These are phyloP conservation scores for Psilopogon haemacephalus DNA, from an alignment of 2,113 vertebrate genomes.

Conservation along the genomic window DNA sequence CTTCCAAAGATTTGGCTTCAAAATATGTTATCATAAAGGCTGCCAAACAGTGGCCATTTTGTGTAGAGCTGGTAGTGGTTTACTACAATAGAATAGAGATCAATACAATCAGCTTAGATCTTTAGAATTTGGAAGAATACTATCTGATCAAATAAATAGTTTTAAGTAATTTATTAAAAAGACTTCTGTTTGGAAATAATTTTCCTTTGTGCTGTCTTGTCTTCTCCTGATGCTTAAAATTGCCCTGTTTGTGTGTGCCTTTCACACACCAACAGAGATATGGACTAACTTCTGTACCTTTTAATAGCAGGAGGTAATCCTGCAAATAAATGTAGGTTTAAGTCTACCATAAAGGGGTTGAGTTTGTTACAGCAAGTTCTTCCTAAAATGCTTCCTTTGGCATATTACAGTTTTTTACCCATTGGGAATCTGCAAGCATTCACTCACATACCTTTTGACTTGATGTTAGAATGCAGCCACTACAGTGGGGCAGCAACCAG, in stretches of 20 bases:
- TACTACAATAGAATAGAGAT: background rate
- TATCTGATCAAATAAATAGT: background rate
- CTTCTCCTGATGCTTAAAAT: background rate
- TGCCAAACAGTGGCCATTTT: background rate
- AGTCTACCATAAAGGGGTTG: background rate
- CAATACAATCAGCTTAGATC: background rate
- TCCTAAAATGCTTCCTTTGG: background rate
- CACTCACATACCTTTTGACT: background rate
- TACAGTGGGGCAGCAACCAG: background rate
- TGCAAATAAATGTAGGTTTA: background rate
- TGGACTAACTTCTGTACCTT: background rate
- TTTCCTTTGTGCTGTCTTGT: background rate
- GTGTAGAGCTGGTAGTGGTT: background rate
- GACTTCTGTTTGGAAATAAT: background rate
- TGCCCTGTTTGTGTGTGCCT: background rate
- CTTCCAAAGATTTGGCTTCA: background rate
- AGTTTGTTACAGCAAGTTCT: background rate
- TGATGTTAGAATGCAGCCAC: background rate
- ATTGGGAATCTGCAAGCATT: background rate
- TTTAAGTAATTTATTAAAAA: background rate
- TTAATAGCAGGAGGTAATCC: background rate
- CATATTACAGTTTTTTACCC: background rate
- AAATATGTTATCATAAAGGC: background rate
- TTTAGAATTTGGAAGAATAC: background rate
- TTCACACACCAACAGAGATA: background rate